A percentile compares a stretch with the other conserved stretches of the same genome.
Evolutionary conservation across 1,140 invertebrate species (phyloP).

Genomic region (Drosophila willistoni): DNA sequence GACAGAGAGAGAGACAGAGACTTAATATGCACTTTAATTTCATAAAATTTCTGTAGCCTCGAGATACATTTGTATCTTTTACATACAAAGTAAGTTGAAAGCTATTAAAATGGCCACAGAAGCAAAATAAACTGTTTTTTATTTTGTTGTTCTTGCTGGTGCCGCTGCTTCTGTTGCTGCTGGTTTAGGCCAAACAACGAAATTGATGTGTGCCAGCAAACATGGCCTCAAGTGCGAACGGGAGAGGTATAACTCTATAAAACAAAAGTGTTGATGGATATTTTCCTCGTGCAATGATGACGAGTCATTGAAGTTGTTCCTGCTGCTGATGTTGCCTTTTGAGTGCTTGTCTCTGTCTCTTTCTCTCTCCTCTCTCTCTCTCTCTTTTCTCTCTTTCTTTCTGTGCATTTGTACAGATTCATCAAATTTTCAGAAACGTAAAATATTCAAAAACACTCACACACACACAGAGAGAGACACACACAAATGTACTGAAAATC

Average conservation of each 20-base stretch:
- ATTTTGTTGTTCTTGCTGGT: conserved; percentile 41
- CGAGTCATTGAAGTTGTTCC: conserved; percentile 55
- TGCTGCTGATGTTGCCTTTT: conserved; percentile 52
- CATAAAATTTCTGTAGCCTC: conserved; percentile 54
- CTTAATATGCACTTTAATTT: conserved; percentile 64
- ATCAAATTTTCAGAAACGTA: conserved; percentile 80
- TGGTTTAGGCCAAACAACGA: conserved; percentile 66
- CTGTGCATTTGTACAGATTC: conserved; percentile 74
- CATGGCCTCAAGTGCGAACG: conserved; percentile 29
- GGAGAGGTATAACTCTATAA: conserved; percentile 52
- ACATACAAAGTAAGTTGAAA: conserved; percentile 71
- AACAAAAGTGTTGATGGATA: conserved; percentile 80
- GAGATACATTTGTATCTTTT: conserved; percentile 63
- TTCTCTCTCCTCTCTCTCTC: too few species aligned
- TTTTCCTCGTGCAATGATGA: conserved; percentile 75
- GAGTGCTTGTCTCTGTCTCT: conserved; percentile 44
- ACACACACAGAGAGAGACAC: not conserved
- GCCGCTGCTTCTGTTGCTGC: conserved; percentile 39
- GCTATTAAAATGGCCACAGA: conserved; percentile 72
- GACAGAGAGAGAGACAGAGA: not conserved
- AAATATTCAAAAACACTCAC: conserved; percentile 70
- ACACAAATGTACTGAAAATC: conserved; percentile 51
- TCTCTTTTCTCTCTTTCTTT: too few species aligned
- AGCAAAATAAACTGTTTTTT: conserved; percentile 71
- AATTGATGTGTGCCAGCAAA: conserved; percentile 75